Conservation (phyloP, 2,113 vertebrate genomes). For the Prietella phreatophila region DNA sequence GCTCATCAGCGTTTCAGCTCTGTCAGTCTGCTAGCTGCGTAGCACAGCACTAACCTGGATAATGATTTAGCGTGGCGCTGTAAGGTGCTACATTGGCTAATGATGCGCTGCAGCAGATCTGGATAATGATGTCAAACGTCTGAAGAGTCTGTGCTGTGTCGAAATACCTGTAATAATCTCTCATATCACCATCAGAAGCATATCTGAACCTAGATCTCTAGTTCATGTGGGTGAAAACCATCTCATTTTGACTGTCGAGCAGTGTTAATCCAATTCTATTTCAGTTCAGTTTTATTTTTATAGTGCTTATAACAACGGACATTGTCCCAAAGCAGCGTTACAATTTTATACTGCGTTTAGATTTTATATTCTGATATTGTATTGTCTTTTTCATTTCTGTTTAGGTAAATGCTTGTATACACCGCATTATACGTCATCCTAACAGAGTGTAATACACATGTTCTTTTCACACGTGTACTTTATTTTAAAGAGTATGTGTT, state of each 20-base stretch:
- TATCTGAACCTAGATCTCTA: not conserved
- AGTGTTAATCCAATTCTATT: too few relatives aligned
- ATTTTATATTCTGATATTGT: not conserved
- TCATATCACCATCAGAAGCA: not conserved
- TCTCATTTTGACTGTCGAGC: not conserved
- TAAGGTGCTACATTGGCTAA: conserved; percentile 13
- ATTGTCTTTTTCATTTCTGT: not conserved
- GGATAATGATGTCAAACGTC: not conserved
- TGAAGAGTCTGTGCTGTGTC: not conserved
- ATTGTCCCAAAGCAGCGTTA: too few relatives aligned
- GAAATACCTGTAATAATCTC: not conserved
- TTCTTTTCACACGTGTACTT: not conserved
- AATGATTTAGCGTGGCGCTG: not conserved
- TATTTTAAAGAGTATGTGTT: too few relatives aligned
- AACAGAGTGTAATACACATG: not conserved
- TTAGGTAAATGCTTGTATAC: not conserved
- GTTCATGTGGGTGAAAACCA: not conserved
- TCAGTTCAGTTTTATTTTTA: too few relatives aligned
- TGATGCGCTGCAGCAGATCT: not conserved
- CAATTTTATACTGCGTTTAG: too few relatives aligned
- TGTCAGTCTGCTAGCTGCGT: conserved; percentile 3
- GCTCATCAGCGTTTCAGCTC: conserved; percentile 14
- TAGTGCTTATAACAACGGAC: too few relatives aligned
- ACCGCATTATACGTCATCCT: too few relatives aligned
- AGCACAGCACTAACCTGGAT: conserved; percentile 22